Evolutionary conservation across 2,113 vertebrate species (phyloP).

Genomic region (Gobio gobio): DNA sequence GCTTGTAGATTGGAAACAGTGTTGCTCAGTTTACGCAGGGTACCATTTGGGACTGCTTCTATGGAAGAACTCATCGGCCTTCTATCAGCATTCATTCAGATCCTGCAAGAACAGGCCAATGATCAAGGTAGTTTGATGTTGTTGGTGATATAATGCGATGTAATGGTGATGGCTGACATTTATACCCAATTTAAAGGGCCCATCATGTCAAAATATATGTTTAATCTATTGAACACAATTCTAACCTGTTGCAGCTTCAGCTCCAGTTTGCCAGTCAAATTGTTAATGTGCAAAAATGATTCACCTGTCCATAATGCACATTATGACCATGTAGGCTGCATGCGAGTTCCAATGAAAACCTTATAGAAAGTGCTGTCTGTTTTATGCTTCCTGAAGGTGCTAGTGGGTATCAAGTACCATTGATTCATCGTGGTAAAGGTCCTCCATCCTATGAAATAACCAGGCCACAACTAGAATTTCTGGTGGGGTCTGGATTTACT

Average conservation of each 20-base stretch:
- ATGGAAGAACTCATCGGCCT: neutral
- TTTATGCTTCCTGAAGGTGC: neutral
- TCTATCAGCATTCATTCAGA: neutral
- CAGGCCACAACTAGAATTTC: slow-evolving; percentile 1
- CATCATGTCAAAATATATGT: neutral
- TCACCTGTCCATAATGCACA: neutral
- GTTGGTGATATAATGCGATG: neutral
- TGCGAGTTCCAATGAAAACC: too few relatives aligned
- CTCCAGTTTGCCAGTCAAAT: neutral
- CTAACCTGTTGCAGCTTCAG: neutral
- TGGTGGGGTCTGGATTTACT: slow-evolving; percentile 6
- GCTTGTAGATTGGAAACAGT: neutral
- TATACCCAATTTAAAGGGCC: neutral
- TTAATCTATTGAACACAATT: neutral
- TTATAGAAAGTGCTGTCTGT: too few relatives aligned
- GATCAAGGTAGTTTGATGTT: neutral
- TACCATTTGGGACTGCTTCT: neutral
- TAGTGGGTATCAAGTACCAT: neutral
- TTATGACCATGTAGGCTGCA: too few relatives aligned
- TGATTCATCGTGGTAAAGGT: neutral
- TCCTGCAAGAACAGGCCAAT: neutral
- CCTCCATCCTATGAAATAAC: neutral
- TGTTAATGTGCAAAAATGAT: neutral
- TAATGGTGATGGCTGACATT: neutral
- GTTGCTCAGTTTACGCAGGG: neutral